phyloP scores from a whole-genome alignment of 2,888 invertebrate species.

The Eristalis pertinax region DNA sequence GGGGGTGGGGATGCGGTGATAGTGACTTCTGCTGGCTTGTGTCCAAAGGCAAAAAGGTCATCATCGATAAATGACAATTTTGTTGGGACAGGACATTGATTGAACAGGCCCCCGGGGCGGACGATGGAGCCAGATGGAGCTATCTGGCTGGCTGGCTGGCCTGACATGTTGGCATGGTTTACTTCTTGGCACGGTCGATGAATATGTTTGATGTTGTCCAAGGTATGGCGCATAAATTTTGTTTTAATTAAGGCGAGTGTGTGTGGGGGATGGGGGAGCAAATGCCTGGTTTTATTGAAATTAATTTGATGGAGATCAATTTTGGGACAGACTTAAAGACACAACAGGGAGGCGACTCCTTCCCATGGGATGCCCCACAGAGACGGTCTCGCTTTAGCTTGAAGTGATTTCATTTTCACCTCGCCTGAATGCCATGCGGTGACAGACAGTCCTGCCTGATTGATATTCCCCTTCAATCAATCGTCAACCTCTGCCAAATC shows the following conservation, averaged over 20 bases:
- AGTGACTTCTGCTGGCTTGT: constrained; percentile 37
- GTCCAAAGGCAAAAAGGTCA: constrained; percentile 37
- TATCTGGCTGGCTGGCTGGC: not conserved
- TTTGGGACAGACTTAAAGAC: not conserved
- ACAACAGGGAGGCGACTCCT: too few species aligned
- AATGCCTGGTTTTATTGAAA: not conserved
- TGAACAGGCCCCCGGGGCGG: not conserved
- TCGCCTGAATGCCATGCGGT: too few species aligned
- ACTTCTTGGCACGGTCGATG: not conserved
- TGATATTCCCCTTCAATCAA: too few species aligned
- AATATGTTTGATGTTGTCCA: not conserved
- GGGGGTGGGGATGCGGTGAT: not conserved
- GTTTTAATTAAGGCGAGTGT: not conserved
- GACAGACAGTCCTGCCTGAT: not conserved
- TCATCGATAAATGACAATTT: constrained; percentile 50
- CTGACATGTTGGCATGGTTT: constrained; percentile 22
- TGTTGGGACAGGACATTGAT: constrained; percentile 20
- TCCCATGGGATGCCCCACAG: too few species aligned
- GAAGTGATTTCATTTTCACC: not conserved
- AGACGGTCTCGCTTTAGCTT: not conserved
- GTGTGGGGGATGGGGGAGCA: not conserved
- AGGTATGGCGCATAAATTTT: not conserved
- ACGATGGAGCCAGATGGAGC: not conserved
- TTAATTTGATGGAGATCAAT: not conserved
- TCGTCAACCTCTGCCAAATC: too few species aligned